phyloP scores from a whole-genome alignment of 2,113 vertebrate species.

The Hemicordylus capensis region DNA sequence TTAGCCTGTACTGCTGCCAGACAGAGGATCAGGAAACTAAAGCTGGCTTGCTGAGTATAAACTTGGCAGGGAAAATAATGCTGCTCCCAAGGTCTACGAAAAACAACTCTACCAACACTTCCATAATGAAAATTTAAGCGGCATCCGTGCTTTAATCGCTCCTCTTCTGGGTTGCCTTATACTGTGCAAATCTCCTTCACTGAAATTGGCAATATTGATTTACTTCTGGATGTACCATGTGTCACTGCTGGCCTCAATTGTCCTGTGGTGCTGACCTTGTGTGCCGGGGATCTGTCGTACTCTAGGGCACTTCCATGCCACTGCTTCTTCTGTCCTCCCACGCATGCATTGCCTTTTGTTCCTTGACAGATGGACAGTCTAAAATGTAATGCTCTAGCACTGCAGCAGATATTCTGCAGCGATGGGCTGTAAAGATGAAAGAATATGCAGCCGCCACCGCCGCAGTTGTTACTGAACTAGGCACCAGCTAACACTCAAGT shows the following conservation, averaged over 20 bases:
- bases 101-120: not conserved
- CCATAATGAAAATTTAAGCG: not conserved
- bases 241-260: not conserved
- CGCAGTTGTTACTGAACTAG: not conserved
- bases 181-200: not conserved
- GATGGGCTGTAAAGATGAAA: slow-evolving; percentile 14
- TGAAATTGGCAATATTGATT: fast-evolving
- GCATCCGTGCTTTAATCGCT: not conserved
- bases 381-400: slow-evolving; percentile 8
- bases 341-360: not conserved
- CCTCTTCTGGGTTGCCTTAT: not conserved
- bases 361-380: not conserved
- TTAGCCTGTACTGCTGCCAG: not conserved
- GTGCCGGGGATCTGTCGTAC: fast-evolving
- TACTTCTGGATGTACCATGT: fast-evolving
- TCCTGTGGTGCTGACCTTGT: not conserved
- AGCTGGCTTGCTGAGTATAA: slow-evolving; percentile 19
- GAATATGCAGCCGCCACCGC: not conserved
- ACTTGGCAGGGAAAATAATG: not conserved
- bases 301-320: not conserved
- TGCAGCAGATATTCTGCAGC: slow-evolving; percentile 53
- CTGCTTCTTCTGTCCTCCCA: not conserved
- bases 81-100: not conserved
- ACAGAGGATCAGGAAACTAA: not conserved
- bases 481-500: not conserved